Percentiles rank a stretch among this genome's conserved stretches.
Conservation (phyloP, 2,113 vertebrate species). For the Condylura cristata region DNA sequence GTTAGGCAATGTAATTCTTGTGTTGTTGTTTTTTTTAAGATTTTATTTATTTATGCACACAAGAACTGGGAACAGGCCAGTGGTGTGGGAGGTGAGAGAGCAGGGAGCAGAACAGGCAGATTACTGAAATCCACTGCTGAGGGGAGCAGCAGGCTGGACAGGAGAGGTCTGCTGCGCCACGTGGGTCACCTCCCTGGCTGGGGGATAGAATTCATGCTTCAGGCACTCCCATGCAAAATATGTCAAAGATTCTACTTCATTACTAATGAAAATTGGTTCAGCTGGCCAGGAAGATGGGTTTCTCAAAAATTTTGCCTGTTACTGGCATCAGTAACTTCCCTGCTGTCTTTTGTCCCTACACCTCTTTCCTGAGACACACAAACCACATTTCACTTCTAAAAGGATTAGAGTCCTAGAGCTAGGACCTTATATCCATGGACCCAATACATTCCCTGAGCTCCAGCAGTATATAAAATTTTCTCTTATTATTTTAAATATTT, state of each 20-base stretch:
- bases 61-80: no score
- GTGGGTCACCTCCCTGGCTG: no score
- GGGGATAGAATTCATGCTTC: no score
- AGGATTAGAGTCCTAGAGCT: constrained; percentile 64
- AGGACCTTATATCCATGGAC: background rate
- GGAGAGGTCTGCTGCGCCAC: no score
- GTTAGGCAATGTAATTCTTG: background rate
- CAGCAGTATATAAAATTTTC: background rate
- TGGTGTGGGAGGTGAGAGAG: no score
- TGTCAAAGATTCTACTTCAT: constrained; percentile 9
- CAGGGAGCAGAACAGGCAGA: no score
- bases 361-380: constrained; percentile 22
- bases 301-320: background rate
- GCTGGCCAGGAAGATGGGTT: background rate
- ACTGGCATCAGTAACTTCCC: background rate
- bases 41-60: no score
- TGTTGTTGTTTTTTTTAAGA: no score
- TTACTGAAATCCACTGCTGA: no score
- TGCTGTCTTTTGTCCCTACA: background rate
- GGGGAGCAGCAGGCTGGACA: no score
- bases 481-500: background rate
- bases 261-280: background rate
- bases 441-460: background rate
- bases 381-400: constrained; percentile 69
- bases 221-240: background rate